Percentiles rank a stretch among this genome's conserved stretches.
These are phyloP conservation scores for Anser brachyrhynchus DNA, from an alignment of 2,113 vertebrate species.

Conservation along the genomic window DNA sequence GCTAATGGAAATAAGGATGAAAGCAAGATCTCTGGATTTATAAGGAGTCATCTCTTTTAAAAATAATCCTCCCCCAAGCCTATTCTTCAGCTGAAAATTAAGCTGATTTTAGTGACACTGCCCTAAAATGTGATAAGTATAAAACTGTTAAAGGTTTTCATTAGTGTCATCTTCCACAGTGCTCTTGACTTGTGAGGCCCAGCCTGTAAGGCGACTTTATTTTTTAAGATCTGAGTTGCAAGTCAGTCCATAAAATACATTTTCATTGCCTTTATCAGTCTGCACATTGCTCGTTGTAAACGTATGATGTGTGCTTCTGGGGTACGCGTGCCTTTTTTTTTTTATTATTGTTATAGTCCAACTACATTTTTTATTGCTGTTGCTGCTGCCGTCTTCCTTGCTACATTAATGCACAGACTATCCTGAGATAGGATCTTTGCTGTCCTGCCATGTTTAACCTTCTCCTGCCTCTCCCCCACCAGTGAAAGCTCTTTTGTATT, in stretches of 20 bases:
- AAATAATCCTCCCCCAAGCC: neutral
- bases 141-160: neutral
- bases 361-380: neutral
- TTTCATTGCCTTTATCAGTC: neutral
- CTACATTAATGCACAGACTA: neutral
- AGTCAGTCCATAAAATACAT: neutral
- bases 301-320: neutral
- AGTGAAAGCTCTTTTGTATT: neutral
- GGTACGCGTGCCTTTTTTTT: fast-evolving
- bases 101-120: neutral
- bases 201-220: neutral
- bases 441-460: neutral
- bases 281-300: neutral
- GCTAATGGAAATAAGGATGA: neutral
- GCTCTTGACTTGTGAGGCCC: neutral
- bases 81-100: neutral
- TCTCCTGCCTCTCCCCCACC: neutral
- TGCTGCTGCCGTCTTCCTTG: neutral
- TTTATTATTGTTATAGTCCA: neutral
- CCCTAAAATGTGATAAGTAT: neutral
- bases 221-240: neutral
- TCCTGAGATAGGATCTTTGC: neutral
- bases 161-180: neutral
- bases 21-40: neutral
- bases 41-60: neutral